These are phyloP conservation scores for Cheilosia vernalis DNA, from an alignment of 2,888 invertebrate species.

Conservation along the genomic window DNA sequence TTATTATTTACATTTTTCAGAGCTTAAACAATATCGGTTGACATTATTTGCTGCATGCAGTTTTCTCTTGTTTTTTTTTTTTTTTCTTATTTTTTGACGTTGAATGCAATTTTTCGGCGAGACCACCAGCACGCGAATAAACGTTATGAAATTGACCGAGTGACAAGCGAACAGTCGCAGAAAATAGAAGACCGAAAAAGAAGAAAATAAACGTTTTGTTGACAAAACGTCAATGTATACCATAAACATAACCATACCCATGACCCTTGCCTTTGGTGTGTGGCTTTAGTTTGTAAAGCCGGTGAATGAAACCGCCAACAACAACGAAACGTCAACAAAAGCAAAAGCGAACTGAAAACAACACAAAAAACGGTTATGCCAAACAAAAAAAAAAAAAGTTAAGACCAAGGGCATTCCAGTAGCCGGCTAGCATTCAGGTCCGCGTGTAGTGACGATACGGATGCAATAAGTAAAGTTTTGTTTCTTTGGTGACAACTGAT, in stretches of 20 bases:
- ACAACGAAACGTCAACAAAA: slow-evolving; percentile 54
- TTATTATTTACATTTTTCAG: slow-evolving; percentile 29
- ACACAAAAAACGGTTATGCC: slow-evolving; percentile 6
- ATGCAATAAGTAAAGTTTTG: slow-evolving; percentile 57
- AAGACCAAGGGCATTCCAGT: slow-evolving; percentile 63
- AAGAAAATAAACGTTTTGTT: slow-evolving; percentile 60
- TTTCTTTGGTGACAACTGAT: slow-evolving; percentile 35
- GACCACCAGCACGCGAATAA: slow-evolving; percentile 61
- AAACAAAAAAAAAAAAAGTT: slow-evolving; percentile 10
- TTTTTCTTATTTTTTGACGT: slow-evolving; percentile 28
- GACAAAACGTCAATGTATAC: slow-evolving; percentile 52
- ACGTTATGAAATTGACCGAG: slow-evolving; percentile 42
- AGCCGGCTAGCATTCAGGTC: slow-evolving; percentile 44
- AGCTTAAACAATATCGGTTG: slow-evolving; percentile 66
- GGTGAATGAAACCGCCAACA: slow-evolving; percentile 52
- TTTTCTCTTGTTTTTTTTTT: background rate
- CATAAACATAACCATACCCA: background rate
- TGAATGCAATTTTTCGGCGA: slow-evolving; percentile 27
- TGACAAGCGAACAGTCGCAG: slow-evolving; percentile 13
- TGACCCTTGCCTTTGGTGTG: slow-evolving; percentile 31
- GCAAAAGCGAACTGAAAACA: slow-evolving; percentile 11
- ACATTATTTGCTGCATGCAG: slow-evolving; percentile 47
- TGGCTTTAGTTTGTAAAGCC: slow-evolving; percentile 50
- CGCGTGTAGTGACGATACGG: slow-evolving; percentile 46
- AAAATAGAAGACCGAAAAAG: slow-evolving; percentile 33